phyloP scores from a whole-genome alignment of 2,797 vertebrate species.

The Labroides dimidiatus region DNA sequence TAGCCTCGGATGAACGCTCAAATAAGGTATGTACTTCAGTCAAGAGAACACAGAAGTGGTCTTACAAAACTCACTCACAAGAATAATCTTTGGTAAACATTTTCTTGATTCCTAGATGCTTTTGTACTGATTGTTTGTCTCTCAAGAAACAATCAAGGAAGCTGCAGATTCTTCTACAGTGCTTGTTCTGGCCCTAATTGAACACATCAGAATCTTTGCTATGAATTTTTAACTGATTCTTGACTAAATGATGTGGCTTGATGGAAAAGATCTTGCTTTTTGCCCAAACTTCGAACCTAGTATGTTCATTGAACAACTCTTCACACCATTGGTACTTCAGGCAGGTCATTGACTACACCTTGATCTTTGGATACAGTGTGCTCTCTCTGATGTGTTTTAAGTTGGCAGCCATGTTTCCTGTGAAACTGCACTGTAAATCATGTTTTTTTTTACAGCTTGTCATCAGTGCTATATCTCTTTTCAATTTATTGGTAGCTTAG shows the following conservation, averaged over 20 bases:
- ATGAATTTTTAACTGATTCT: background rate
- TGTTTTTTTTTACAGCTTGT: background rate
- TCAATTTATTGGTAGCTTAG: slow-evolving; percentile 11
- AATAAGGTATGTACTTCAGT: slow-evolving; percentile 8
- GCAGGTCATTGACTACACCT: background rate
- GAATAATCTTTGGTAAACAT: background rate
- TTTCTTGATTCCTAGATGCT: background rate
- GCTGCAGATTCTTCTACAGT: background rate
- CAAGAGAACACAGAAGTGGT: background rate
- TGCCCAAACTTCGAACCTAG: background rate
- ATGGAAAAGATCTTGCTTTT: background rate
- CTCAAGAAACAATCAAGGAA: background rate
- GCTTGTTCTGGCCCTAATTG: background rate
- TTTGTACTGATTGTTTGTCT: background rate
- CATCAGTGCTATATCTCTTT: background rate
- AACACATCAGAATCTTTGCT: background rate
- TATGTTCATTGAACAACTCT: background rate
- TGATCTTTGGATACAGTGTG: background rate
- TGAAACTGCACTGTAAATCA: background rate
- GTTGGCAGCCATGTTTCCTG: background rate
- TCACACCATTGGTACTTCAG: background rate
- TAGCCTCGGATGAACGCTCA: background rate
- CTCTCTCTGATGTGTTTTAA: background rate
- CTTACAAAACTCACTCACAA: background rate
- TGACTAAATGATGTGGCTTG: background rate